A percentile compares a stretch with the other conserved stretches of the same genome.
Conservation (phyloP, 2,113 vertebrate species). For the Corythoichthys intestinalis region DNA sequence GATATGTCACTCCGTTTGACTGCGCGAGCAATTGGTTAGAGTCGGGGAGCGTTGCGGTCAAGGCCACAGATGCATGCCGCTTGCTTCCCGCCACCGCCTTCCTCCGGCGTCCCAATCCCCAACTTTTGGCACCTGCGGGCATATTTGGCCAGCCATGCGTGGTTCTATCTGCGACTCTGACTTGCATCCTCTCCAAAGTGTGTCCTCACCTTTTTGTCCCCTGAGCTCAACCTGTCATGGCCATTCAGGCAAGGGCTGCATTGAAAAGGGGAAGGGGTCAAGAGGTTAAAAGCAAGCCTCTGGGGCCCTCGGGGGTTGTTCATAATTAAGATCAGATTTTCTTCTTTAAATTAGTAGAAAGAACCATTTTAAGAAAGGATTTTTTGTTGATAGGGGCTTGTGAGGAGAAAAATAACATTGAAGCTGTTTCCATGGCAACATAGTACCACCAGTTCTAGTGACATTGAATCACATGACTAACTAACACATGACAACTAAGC, state of each 20-base stretch:
- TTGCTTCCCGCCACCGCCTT: slow-evolving; percentile 17
- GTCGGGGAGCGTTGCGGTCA: slow-evolving; percentile 32
- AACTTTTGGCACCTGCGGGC: slow-evolving; percentile 30
- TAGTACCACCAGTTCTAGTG: background rate
- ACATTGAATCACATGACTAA: background rate
- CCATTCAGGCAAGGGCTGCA: slow-evolving; percentile 34
- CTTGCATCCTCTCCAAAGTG: slow-evolving; percentile 18
- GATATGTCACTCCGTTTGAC: slow-evolving; percentile 58
- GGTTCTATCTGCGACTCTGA: slow-evolving; percentile 20
- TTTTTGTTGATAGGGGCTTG: background rate
- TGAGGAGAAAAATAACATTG: background rate
- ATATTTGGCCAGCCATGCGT: slow-evolving; percentile 39
- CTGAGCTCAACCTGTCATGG: slow-evolving; percentile 54
- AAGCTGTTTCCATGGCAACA: slow-evolving; percentile 2
- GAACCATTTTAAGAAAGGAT: background rate
- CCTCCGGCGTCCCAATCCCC: slow-evolving; percentile 31
- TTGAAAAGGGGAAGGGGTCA: slow-evolving; percentile 60
- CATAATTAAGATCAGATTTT: background rate
- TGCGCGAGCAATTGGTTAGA: slow-evolving; percentile 35
- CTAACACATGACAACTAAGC: no score
- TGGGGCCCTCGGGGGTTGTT: background rate
- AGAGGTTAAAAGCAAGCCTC: slow-evolving; percentile 18
- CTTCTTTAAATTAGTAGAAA: background rate
- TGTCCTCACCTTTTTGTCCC: slow-evolving; percentile 40
- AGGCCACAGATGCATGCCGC: slow-evolving; percentile 19